phyloP scores from a whole-genome alignment of 1,140 invertebrate species.

The Thaumetopoea pityocampa region DNA sequence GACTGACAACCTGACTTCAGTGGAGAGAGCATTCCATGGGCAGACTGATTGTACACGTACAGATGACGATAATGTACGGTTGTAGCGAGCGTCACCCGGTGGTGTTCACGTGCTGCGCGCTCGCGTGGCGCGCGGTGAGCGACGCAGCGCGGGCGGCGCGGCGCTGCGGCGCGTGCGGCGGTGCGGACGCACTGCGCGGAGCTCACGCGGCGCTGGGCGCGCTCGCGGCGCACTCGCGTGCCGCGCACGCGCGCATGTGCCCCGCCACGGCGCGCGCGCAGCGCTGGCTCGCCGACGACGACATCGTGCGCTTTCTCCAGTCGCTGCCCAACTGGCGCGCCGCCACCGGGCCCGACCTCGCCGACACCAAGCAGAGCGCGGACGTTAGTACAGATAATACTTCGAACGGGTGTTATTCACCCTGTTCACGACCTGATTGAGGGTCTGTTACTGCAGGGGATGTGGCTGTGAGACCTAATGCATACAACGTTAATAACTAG shows the following conservation, averaged over 20 bases:
- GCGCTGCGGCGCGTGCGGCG: constrained; percentile 39
- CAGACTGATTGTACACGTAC: too few relatives aligned
- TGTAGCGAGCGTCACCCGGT: constrained; percentile 22
- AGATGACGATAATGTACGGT: not conserved
- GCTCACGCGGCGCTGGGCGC: constrained; percentile 8
- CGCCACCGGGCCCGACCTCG: constrained; percentile 38
- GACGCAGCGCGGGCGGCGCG: constrained; percentile 23
- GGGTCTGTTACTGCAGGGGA: too few relatives aligned
- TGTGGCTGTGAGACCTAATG: too few relatives aligned
- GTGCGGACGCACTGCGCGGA: constrained; percentile 24
- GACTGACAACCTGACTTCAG: too few relatives aligned
- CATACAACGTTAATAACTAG: too few relatives aligned
- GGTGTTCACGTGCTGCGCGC: constrained; percentile 35
- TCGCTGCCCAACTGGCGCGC: constrained; percentile 64
- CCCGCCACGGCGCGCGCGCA: constrained; percentile 84
- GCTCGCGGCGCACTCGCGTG: constrained; percentile 17
- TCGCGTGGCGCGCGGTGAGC: constrained; percentile 25
- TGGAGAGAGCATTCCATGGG: too few relatives aligned
- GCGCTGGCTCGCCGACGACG: constrained; percentile 96
- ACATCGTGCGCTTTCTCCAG: constrained; percentile 93
- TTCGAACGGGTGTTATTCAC: not conserved
- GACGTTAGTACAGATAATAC: constrained; percentile 7
- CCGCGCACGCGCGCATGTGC: constrained; percentile 81
- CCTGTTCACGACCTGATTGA: too few relatives aligned
- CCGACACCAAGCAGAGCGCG: constrained; percentile 23